A percentile compares a stretch with the other conserved stretches of the same genome.
These are phyloP conservation scores for Syngnathus floridae DNA, from an alignment of 2,113 vertebrate species.

Conservation along the genomic window DNA sequence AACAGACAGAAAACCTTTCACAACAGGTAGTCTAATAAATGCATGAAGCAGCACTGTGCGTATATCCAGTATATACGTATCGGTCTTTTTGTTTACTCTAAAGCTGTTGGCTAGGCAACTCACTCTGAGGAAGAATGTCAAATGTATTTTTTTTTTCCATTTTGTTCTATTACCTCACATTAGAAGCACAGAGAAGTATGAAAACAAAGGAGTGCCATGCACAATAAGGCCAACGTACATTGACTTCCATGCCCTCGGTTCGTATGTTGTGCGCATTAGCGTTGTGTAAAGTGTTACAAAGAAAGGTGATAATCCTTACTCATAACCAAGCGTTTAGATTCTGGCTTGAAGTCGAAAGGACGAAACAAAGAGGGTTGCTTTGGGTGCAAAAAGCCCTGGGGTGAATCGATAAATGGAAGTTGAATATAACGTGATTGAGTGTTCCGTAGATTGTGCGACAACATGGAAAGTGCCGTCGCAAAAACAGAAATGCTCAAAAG, in stretches of 20 bases:
- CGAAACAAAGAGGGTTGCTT: neutral
- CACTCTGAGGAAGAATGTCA: conserved; percentile 17
- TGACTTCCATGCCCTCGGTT: neutral
- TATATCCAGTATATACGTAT: neutral
- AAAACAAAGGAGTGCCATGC: conserved; percentile 5
- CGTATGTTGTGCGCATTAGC: conserved; percentile 7
- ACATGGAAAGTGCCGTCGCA: neutral
- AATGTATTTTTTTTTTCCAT: neutral
- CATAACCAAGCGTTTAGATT: neutral
- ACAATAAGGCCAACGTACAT: conserved; percentile 4
- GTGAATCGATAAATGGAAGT: conserved; percentile 1
- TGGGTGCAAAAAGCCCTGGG: neutral
- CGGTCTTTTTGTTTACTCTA: neutral
- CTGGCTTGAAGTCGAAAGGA: neutral
- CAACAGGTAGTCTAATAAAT: neutral
- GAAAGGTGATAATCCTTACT: neutral
- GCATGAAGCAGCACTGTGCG: neutral
- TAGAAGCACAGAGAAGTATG: conserved; percentile 11
- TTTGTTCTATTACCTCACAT: neutral
- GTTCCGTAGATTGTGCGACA: neutral
- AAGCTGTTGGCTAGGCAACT: neutral
- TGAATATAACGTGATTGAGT: neutral
- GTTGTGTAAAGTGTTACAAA: neutral
- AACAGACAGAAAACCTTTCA: neutral
- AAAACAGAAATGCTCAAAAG: neutral